Evolutionary conservation across 1,140 invertebrate genomes (phyloP).

Genomic region (Hypothenemus hampei): DNA sequence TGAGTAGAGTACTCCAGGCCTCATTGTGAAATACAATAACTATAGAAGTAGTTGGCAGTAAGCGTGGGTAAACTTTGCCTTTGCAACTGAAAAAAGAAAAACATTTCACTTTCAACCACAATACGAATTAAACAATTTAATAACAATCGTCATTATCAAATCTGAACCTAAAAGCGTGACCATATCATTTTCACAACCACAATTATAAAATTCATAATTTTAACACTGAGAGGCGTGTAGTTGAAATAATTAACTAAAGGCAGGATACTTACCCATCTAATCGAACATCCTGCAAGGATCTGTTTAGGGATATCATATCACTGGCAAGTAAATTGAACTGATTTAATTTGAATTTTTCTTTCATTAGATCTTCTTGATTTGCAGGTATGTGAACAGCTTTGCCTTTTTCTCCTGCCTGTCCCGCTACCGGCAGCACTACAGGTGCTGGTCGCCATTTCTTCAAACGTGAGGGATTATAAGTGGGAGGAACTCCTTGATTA

Average conservation of each 20-base stretch:
- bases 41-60: constrained; percentile 84
- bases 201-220: no score
- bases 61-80: constrained; percentile 67
- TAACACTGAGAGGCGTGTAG: background rate
- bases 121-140: no score
- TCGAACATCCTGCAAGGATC: constrained; percentile 91
- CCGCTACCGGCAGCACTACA: constrained; percentile 59
- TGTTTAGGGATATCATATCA: constrained; percentile 95
- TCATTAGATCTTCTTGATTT: constrained; percentile 79
- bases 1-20: constrained; percentile 91
- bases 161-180: no score
- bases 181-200: no score
- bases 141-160: no score
- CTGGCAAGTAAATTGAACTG: constrained; percentile 98
- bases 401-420: constrained; percentile 81
- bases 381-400: constrained; percentile 81
- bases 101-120: constrained; percentile 13
- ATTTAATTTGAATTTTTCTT: constrained; percentile 95
- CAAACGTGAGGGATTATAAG: constrained; percentile 52
- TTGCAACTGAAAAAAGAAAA: constrained; percentile 59
- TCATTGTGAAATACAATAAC: constrained; percentile 98
- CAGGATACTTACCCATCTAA: constrained; percentile 85
- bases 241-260: constrained; percentile 31
- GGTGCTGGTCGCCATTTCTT: constrained; percentile 69
- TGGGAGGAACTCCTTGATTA: constrained; percentile 21